Percentiles rank a stretch among this genome's conserved stretches.
Conservation (phyloP, 2,888 invertebrate genomes). For the Phytoseiulus persimilis region DNA sequence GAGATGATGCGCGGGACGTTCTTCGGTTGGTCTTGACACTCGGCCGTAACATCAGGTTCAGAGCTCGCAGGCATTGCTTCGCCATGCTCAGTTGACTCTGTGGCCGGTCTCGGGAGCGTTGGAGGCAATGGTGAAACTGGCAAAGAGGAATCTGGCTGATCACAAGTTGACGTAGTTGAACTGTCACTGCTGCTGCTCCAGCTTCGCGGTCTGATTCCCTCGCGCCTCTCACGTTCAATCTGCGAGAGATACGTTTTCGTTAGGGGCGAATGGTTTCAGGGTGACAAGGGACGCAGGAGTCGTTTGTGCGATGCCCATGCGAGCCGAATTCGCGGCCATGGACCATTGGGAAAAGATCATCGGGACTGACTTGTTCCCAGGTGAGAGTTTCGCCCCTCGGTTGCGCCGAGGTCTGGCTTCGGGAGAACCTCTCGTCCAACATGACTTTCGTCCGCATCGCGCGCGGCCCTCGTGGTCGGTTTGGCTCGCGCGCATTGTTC, state of each 20-base stretch:
- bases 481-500: not conserved
- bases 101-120: not conserved
- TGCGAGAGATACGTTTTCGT: not conserved
- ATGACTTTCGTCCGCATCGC: conserved; percentile 28
- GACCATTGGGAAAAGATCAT: too few relatives aligned
- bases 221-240: conserved; percentile 24
- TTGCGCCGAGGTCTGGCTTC: not conserved
- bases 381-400: conserved; percentile 16
- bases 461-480: conserved; percentile 23
- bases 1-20: not conserved
- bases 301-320: too few relatives aligned
- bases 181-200: conserved; percentile 37
- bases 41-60: not conserved
- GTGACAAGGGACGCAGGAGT: too few relatives aligned
- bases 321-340: too few relatives aligned
- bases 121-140: not conserved
- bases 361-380: conserved; percentile 6
- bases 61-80: not conserved
- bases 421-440: not conserved
- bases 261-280: too few relatives aligned
- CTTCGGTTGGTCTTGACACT: not conserved
- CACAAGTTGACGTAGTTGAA: not conserved
- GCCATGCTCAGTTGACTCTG: not conserved
- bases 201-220: not conserved
- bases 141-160: conserved; percentile 7